Conservation (phyloP, 1,140 invertebrate genomes). For the Stratiolaelaps scimitus region DNA sequence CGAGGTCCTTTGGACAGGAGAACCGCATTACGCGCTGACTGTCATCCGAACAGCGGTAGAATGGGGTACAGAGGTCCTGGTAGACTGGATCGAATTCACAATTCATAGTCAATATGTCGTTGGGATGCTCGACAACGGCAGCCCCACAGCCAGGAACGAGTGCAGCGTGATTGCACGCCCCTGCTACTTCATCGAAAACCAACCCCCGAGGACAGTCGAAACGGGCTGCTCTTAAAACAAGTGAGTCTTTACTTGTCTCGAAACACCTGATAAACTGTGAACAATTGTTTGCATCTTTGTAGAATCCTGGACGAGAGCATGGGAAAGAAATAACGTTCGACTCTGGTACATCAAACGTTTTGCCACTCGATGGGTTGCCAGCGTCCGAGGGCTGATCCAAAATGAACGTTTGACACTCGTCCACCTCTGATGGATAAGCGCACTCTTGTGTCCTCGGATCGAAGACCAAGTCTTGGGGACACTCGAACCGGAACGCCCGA, state of each 20-base stretch:
- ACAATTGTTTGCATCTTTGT: conserved; percentile 21
- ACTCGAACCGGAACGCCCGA: conserved; percentile 8
- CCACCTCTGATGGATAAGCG: conserved; percentile 18
- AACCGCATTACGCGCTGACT: conserved; percentile 15
- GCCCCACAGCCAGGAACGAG: conserved; percentile 2
- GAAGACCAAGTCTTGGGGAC: conserved; percentile 12
- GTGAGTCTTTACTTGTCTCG: not conserved
- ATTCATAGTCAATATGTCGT: conserved; percentile 14
- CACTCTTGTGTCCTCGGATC: conserved; percentile 1
- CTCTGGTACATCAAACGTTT: not conserved
- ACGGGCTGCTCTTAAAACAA: conserved; percentile 7
- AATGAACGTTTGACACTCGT: conserved; percentile 14
- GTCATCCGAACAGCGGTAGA: conserved; percentile 8
- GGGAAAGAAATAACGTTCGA: conserved; percentile 12
- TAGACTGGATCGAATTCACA: conserved; percentile 24
- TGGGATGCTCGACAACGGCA: not conserved
- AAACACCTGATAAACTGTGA: conserved; percentile 18
- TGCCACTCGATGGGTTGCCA: not conserved
- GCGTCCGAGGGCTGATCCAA: not conserved
- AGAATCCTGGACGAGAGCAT: conserved; percentile 3
- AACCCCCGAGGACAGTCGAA: conserved; percentile 14
- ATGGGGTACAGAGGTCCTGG: conserved; percentile 18
- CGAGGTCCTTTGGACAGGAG: conserved; percentile 21
- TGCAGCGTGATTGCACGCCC: conserved; percentile 2
- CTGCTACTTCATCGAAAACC: conserved; percentile 8